Conservation (phyloP, 2,888 invertebrate genomes). For the Spodoptera picta region DNA sequence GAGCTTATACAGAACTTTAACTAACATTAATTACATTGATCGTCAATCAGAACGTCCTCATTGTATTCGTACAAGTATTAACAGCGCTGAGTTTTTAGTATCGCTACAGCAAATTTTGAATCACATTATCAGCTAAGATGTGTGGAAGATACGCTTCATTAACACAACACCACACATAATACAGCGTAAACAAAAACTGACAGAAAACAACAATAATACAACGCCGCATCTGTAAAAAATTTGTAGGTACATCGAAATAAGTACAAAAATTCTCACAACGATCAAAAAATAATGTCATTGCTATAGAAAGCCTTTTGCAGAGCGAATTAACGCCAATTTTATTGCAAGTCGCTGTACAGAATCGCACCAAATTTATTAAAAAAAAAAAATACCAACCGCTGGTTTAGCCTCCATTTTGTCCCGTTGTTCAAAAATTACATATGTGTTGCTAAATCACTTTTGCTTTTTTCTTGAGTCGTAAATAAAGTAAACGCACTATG, state of each 20-base stretch:
- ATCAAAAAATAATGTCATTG: conserved; percentile 16
- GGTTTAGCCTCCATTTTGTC: conserved; percentile 67
- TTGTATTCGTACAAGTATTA: conserved; percentile 8
- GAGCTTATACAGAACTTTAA: conserved; percentile 12
- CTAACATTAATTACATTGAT: conserved; percentile 4
- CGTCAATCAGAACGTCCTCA: conserved; percentile 4
- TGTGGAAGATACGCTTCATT: neutral
- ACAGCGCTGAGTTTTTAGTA: neutral
- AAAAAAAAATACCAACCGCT: conserved; percentile 64
- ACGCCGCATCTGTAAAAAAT: conserved; percentile 14
- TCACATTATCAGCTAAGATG: neutral
- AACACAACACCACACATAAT: neutral
- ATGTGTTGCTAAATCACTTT: conserved; percentile 46
- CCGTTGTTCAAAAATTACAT: conserved; percentile 41
- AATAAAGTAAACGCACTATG: conserved; percentile 59
- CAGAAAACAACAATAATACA: conserved; percentile 8
- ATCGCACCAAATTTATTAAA: conserved; percentile 24
- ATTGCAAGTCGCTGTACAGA: conserved; percentile 48
- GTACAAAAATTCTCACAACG: conserved; percentile 6
- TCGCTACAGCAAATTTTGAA: conserved; percentile 16
- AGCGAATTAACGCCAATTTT: conserved; percentile 48
- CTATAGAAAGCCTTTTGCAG: conserved; percentile 25
- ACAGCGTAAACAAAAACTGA: conserved; percentile 1
- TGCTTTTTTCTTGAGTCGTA: conserved; percentile 45
- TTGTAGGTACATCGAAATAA: conserved; percentile 2